Evolutionary conservation across 1,140 invertebrate species (phyloP).

Genomic region (Pemphigus obesinymphae): DNA sequence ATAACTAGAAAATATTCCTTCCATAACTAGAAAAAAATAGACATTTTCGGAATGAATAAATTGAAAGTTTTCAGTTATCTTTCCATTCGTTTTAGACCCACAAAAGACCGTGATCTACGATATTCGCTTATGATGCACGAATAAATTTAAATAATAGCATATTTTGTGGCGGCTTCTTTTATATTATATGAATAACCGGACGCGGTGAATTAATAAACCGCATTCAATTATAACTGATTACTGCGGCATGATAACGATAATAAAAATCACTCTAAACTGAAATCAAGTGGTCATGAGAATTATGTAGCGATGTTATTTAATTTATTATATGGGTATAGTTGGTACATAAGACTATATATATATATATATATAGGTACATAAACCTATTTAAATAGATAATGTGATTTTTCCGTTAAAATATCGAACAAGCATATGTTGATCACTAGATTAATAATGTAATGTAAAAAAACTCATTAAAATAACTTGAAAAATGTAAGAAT

Average conservation of each 20-base stretch:
- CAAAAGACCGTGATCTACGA: not conserved
- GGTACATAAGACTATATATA: too few species aligned
- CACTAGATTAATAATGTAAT: too few species aligned
- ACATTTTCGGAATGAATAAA: too few species aligned
- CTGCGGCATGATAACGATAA: not conserved
- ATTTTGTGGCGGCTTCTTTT: not conserved
- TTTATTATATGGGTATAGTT: too few species aligned
- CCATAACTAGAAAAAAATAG: too few species aligned
- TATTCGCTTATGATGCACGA: not conserved
- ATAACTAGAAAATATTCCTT: not conserved
- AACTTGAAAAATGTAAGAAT: too few species aligned
- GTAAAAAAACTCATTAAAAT: too few species aligned
- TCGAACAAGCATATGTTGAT: too few species aligned
- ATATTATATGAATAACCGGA: slow-evolving; percentile 1
- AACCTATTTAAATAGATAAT: too few species aligned
- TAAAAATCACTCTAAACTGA: not conserved
- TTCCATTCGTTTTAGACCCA: not conserved
- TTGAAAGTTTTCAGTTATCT: not conserved
- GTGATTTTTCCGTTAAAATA: too few species aligned
- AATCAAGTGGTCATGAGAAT: not conserved
- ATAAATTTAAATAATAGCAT: not conserved
- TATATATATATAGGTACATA: too few species aligned
- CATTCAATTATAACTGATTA: slow-evolving; percentile 9
- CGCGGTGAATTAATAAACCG: not conserved
- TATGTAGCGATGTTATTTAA: too few species aligned